A percentile compares a stretch with the other conserved stretches of the same genome.
These are phyloP conservation scores for Eristalis arbustorum DNA, from an alignment of 2,888 invertebrate genomes.

Conservation along the genomic window DNA sequence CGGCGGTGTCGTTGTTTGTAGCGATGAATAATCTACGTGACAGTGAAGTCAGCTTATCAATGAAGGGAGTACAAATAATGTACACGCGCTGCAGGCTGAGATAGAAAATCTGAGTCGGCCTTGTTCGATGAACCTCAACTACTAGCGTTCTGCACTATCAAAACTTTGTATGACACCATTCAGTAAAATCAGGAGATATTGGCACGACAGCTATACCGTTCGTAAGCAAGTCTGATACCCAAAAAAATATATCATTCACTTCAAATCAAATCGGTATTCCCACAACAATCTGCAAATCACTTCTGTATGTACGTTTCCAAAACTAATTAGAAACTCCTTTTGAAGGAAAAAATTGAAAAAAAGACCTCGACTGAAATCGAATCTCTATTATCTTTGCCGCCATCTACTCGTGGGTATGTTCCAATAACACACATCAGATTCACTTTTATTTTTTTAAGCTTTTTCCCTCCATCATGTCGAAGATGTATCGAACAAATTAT, in stretches of 20 bases:
- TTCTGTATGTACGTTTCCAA: not conserved
- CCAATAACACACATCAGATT: conserved; percentile 27
- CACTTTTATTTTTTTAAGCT: conserved; percentile 19
- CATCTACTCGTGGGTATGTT: not conserved
- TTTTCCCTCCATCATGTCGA: conserved; percentile 36
- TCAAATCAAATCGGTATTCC: not conserved
- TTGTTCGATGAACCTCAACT: no score
- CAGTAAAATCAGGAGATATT: no score
- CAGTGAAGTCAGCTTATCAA: conserved; percentile 50
- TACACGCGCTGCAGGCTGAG: conserved; percentile 9
- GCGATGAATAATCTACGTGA: conserved; percentile 59
- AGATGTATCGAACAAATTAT: conserved; percentile 48
- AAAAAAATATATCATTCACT: no score
- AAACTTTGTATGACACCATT: no score
- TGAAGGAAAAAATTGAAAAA: not conserved
- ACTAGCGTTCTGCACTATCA: no score
- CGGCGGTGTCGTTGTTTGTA: conserved; percentile 47
- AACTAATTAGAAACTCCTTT: not conserved
- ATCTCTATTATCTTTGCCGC: conserved; percentile 14
- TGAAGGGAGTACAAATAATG: conserved; percentile 15
- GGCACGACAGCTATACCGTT: no score
- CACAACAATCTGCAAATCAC: not conserved
- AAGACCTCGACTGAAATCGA: not conserved
- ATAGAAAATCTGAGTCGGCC: conserved; percentile 47
- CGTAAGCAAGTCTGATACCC: no score